A percentile compares a stretch with the other conserved stretches of the same genome.
Evolutionary conservation across 2,888 invertebrate genomes (phyloP).

Genomic region (Chrysolina oricalcia): DNA sequence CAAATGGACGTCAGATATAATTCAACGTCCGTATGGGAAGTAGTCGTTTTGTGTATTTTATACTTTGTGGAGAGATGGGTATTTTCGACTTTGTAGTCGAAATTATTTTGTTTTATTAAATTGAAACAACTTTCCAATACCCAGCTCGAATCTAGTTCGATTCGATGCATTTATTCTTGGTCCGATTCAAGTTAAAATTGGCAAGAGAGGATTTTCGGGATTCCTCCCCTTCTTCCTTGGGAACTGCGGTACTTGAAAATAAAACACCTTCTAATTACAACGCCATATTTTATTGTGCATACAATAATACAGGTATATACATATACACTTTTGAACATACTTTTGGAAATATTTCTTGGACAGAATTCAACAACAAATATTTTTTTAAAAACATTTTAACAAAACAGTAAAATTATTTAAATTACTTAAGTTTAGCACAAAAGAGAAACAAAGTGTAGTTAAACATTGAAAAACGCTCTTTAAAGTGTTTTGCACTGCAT

Average conservation of each 20-base stretch:
- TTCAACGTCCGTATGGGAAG: no score
- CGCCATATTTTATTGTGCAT: conserved; percentile 74
- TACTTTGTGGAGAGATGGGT: no score
- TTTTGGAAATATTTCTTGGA: conserved; percentile 71
- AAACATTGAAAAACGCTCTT: conserved; percentile 61
- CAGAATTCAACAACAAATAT: conserved; percentile 73
- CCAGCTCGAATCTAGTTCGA: no score
- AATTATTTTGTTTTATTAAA: no score
- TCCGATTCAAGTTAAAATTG: no score
- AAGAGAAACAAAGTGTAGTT: conserved; percentile 55
- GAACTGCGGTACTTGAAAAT: not conserved
- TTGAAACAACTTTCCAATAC: no score
- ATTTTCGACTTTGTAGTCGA: no score
- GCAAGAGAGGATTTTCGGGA: no score
- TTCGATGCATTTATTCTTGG: no score
- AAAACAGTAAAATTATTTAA: conserved; percentile 63
- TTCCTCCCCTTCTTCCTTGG: no score
- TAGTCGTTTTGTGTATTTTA: no score
- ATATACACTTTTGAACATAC: conserved; percentile 73
- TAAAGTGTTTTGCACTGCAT: conserved; percentile 54
- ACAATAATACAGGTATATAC: conserved; percentile 74
- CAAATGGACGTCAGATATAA: no score
- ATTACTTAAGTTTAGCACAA: conserved; percentile 62
- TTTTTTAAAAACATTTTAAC: conserved; percentile 69
- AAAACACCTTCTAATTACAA: conserved; percentile 63